A percentile compares a stretch with the other conserved stretches of the same genome.
Evolutionary conservation across 2,888 invertebrate species (phyloP).

Genomic region (Hipparchia sbordonii): DNA sequence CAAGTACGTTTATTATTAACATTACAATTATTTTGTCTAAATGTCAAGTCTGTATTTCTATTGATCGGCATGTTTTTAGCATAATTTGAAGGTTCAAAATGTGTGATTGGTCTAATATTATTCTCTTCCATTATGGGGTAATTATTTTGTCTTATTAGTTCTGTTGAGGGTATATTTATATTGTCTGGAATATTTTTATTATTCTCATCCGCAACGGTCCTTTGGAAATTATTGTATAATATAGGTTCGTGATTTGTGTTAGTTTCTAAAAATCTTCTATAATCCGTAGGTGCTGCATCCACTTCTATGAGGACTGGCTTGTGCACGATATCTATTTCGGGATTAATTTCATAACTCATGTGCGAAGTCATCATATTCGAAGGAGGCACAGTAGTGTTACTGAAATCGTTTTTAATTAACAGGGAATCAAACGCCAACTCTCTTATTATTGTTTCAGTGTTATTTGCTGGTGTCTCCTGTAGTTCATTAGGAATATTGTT

Average conservation of each 20-base stretch:
- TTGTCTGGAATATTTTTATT: background rate
- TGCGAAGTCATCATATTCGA: constrained; percentile 3
- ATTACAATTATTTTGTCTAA: constrained; percentile 8
- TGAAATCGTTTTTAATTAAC: constrained; percentile 29
- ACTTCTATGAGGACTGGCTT: background rate
- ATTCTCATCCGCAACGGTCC: background rate
- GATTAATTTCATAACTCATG: background rate
- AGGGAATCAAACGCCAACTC: constrained; percentile 33
- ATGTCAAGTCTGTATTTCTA: background rate
- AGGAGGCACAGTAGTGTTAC: background rate
- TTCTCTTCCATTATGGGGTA: background rate
- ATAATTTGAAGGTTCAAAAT: constrained; percentile 3
- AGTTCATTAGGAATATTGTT: background rate
- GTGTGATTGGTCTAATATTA: background rate
- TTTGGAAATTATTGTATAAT: background rate
- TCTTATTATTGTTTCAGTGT: constrained; percentile 29
- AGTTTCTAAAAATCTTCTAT: background rate
- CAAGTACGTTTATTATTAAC: constrained; percentile 7
- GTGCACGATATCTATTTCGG: background rate
- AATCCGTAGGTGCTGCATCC: background rate
- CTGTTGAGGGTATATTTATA: background rate
- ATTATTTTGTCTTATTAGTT: background rate
- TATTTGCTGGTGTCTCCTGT: background rate
- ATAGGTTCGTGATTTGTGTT: background rate
- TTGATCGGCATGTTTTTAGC: background rate